Conservation (phyloP, 2,888 invertebrate genomes). For the Trisateles emortualis region DNA sequence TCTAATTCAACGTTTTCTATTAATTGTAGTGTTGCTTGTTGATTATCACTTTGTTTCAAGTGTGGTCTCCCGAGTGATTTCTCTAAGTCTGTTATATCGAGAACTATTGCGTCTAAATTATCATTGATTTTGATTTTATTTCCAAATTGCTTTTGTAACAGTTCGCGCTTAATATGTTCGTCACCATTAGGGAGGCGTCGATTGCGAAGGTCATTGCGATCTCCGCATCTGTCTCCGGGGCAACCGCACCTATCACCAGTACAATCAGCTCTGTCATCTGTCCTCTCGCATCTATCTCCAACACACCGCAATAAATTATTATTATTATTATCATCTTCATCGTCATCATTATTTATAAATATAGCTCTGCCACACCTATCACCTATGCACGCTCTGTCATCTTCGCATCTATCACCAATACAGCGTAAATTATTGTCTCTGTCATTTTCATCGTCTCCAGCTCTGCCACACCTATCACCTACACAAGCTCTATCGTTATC, state of each 20-base stretch:
- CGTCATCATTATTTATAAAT: background rate
- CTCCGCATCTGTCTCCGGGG: slow-evolving; percentile 11
- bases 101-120: slow-evolving; percentile 57
- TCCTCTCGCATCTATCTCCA: background rate
- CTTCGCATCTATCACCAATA: slow-evolving; percentile 7
- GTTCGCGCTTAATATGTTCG: background rate
- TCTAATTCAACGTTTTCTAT: slow-evolving; percentile 23
- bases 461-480: slow-evolving; percentile 3
- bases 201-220: background rate
- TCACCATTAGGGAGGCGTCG: slow-evolving; percentile 2
- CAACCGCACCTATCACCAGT: slow-evolving; percentile 14
- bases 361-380: slow-evolving; percentile 9
- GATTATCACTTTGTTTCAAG: slow-evolving; percentile 10
- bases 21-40: slow-evolving; percentile 4
- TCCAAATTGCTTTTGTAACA: background rate
- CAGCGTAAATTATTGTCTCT: too few species aligned
- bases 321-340: slow-evolving; percentile 1
- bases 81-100: slow-evolving; percentile 47
- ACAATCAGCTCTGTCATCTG: background rate
- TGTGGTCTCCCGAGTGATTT: background rate
- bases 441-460: slow-evolving; percentile 15
- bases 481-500: slow-evolving; percentile 3
- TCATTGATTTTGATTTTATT: slow-evolving; percentile 9
- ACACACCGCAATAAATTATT: background rate
- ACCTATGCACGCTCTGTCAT: slow-evolving; percentile 8